A percentile compares a stretch with the other conserved stretches of the same genome.
These are phyloP conservation scores for Pongo abelii DNA, from an alignment of 2,113 vertebrate species.

Conservation along the genomic window DNA sequence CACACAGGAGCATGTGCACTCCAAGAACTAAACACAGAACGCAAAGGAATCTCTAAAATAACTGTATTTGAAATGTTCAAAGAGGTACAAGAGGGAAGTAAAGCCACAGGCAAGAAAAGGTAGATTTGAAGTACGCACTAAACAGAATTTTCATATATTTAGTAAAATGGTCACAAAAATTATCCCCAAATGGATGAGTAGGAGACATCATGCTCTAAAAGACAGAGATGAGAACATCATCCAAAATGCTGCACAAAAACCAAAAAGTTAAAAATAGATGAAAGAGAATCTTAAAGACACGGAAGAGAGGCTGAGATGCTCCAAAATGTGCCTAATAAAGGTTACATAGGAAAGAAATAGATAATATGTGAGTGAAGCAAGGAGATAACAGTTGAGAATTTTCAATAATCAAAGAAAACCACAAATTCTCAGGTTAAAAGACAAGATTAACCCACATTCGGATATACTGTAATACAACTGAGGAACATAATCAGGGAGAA, in stretches of 20 bases:
- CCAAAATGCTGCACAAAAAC: neutral
- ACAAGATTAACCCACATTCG: neutral
- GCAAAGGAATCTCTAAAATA: neutral
- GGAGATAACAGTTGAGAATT: neutral
- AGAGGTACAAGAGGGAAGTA: neutral
- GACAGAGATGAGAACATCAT: neutral
- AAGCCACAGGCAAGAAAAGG: neutral
- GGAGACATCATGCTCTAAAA: neutral
- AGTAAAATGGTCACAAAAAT: neutral
- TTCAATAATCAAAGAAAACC: neutral
- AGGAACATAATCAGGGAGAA: neutral
- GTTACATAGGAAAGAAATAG: neutral
- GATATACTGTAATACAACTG: neutral
- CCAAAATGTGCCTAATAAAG: neutral
- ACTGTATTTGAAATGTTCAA: neutral
- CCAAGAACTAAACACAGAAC: neutral
- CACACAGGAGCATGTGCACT: neutral
- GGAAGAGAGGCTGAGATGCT: neutral
- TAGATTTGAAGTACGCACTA: neutral
- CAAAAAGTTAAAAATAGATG: neutral
- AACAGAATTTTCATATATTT: neutral
- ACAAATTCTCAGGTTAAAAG: neutral
- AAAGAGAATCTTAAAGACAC: neutral
- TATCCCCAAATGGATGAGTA: neutral
- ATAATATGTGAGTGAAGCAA: neutral